phyloP scores from a whole-genome alignment of 2,888 invertebrate species.

The Margaritifera margaritifera region DNA sequence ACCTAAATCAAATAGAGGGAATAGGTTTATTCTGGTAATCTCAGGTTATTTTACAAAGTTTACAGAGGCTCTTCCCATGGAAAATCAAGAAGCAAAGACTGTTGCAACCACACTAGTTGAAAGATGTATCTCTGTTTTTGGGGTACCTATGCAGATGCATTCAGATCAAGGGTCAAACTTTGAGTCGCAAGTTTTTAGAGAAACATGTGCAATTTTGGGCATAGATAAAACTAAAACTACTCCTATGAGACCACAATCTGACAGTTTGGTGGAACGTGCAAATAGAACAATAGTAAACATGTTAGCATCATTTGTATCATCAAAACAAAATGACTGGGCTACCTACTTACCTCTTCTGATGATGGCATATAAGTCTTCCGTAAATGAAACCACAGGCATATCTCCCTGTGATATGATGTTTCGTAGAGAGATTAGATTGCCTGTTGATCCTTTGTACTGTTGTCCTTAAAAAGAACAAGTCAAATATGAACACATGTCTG shows the following conservation, averaged over 20 bases:
- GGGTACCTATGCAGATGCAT: constrained; percentile 30
- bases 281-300: constrained; percentile 27
- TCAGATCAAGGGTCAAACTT: constrained; percentile 38
- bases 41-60: constrained; percentile 38
- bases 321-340: constrained; percentile 27
- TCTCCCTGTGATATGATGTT: too few relatives aligned
- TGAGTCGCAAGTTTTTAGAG: constrained; percentile 28
- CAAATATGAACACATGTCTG: too few relatives aligned
- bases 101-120: constrained; percentile 28
- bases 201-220: constrained; percentile 26
- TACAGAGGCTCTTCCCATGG: constrained; percentile 24
- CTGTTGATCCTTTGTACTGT: too few relatives aligned
- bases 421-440: too few relatives aligned
- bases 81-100: constrained; percentile 31
- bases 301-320: constrained; percentile 18
- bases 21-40: constrained; percentile 29
- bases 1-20: constrained; percentile 15
- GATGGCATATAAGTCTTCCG: constrained; percentile 25
- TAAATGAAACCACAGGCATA: constrained; percentile 30
- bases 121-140: constrained; percentile 27
- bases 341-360: constrained; percentile 18
- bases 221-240: constrained; percentile 32
- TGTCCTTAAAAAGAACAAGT: too few relatives aligned
- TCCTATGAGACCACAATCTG: constrained; percentile 23
- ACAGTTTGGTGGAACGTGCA: constrained; percentile 29